Percentiles rank a stretch among this genome's conserved stretches.
These are phyloP conservation scores for Zaprionus kolodkinae DNA, from an alignment of 1,140 invertebrate genomes.

Conservation along the genomic window DNA sequence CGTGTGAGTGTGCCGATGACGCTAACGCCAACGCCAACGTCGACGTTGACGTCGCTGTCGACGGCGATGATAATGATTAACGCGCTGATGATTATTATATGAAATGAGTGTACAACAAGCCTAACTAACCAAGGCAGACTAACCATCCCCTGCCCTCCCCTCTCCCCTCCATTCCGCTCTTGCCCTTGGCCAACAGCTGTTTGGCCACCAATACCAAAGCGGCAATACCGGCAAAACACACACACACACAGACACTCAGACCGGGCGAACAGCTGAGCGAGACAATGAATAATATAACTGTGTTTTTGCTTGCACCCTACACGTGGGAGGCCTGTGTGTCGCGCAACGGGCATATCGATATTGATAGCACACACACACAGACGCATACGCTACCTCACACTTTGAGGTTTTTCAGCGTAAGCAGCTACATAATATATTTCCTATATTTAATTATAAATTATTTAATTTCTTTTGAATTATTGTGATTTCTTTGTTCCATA, in stretches of 20 bases:
- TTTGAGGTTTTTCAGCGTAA: too few species aligned
- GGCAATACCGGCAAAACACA: conserved; percentile 6
- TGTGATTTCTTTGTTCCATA: too few species aligned
- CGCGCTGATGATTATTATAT: not conserved
- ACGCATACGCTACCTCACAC: too few species aligned
- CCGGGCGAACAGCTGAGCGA: conserved; percentile 34
- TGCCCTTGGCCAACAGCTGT: conserved; percentile 22
- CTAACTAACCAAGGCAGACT: not conserved
- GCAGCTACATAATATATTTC: too few species aligned
- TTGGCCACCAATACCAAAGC: conserved; percentile 11
- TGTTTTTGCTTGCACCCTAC: not conserved
- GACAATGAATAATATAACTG: conserved; percentile 23
- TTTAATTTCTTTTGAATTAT: too few species aligned
- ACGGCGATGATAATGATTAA: conserved; percentile 1
- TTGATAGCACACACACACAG: too few species aligned
- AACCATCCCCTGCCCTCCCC: not conserved
- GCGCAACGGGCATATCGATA: not conserved
- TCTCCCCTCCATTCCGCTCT: not conserved
- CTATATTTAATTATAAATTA: too few species aligned
- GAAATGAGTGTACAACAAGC: not conserved
- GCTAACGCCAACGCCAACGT: too few species aligned
- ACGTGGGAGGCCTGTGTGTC: conserved; percentile 15
- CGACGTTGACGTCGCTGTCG: too few species aligned
- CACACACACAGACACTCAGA: too few species aligned
- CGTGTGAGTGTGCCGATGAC: too few species aligned